Evolutionary conservation across 2,888 invertebrate species (phyloP), one percentile per base, ranked within the genome.

Genomic region (Drosophila testacea): DNA sequence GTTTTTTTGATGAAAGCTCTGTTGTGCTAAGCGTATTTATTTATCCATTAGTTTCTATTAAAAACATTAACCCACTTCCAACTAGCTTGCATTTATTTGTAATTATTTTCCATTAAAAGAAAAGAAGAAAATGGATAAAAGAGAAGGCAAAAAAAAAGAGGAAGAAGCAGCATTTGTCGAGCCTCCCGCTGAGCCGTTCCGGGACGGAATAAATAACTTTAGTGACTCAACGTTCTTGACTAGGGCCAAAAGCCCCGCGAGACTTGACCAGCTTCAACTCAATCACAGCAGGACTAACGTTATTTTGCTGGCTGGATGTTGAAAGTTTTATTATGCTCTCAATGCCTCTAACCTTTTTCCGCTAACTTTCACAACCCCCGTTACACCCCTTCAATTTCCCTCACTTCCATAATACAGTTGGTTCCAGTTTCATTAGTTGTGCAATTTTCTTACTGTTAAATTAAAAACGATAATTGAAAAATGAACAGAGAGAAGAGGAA

Each of bases 391-490:
- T 1, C 30, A 27, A 22, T 41, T 47, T 10, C 10, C 11, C 16
- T 1, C 32, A 32, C 32, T 32, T 32, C 32, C 9, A 32, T 22
- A 1, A 22, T 22, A 64, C 59, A 65, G 80, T 55, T 41, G 57
- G 55, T 70, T 68, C 65, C 50, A 88, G 73, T 83, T 83, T 88
- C 86, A 89, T 83, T 85, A 88, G 83, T 79, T 85, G 86, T 73
- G 83, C 83, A 81, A 89, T 84, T 83, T 89, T 85, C 89, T 81
- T 79, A 81, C 76, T 81, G 74, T 69, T 77, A 79, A 85, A 85
- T 90, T 90, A 90, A 90, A 85, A 85, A 90, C 88, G 89, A 90
- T 85, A 90, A 85, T 85, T 85, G 90, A 87, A 85, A 85, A 89
- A 76, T 76, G 89, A 73, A 68, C 22, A 27, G 22, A 13, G 11